Evolutionary conservation across 2,888 invertebrate species (phyloP), one percentile per base, ranked within the genome.

Genomic region (Cosmopolites sordidus): DNA sequence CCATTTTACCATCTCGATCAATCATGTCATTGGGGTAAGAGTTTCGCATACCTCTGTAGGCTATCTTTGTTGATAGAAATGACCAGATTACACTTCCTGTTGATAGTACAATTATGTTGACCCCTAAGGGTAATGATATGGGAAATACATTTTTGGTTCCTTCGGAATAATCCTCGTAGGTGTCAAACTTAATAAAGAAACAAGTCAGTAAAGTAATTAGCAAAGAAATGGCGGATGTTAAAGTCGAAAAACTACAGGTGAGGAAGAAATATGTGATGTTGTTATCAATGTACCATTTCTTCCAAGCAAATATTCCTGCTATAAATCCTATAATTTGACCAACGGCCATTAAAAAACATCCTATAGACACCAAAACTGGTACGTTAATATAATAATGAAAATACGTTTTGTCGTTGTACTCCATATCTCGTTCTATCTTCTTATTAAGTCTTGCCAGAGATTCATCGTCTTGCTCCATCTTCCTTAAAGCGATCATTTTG

Each of bases 201-300:
- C 43, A 53, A 4, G 62, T 62, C 15, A 63, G 22, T 2, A 61
- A 15, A 14, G 65, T 61, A 15, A 69, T 39, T 14, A 68, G 51
- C 6, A 71, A 53, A 41, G 64, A 65, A 17, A 75, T 62, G 0
- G 77, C 63, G 0, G 83, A 78, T 0, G 79, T 75, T 1, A 79
- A 11, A 0, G 79, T 75, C 0, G 83, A 80, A 50, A 83, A 64
- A 16, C 78, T 67, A 0, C 81, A 80, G 55, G 79, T 76, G 41
- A 78, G 68, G 60, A 84, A 83, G 59, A 84, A 75, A 75, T 80
- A 79, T 0, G 77, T 77, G 60, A 85, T 84, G 64, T 84, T 83
- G 51, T 78, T 76, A 63, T 84, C 83, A 41, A 83, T 78, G 65
- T 84, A 85, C 84, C 84, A 85, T 57, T 77, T 72, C 29, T 80